Conservation (phyloP, 2,888 invertebrate genomes). For the Diarsia rubi region DNA sequence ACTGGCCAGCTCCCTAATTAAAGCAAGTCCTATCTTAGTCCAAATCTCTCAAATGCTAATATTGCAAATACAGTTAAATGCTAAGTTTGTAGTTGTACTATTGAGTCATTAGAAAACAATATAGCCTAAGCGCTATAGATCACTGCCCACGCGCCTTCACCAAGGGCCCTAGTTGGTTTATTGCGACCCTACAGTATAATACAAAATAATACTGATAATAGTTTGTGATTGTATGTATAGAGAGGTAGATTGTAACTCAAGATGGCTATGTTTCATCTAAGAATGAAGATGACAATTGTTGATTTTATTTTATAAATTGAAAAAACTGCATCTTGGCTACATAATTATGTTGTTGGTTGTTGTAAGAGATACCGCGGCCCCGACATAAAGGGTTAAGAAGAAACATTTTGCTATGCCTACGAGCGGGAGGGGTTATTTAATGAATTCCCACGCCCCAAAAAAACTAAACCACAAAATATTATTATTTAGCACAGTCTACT, state of each 20-base stretch:
- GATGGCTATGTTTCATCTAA: constrained; percentile 32
- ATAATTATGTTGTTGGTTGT: too few species aligned
- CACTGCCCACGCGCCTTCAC: constrained; percentile 86
- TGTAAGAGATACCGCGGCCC: too few species aligned
- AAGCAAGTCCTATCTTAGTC: constrained; percentile 11
- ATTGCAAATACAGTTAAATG: constrained; percentile 38
- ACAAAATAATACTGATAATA: constrained; percentile 73
- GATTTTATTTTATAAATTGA: background rate
- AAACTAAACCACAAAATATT: too few species aligned
- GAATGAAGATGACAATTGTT: background rate
- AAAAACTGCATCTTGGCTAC: background rate
- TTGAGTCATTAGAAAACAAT: constrained; percentile 89
- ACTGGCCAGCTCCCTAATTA: constrained; percentile 17
- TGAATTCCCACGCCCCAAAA: too few species aligned
- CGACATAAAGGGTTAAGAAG: too few species aligned
- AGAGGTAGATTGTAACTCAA: constrained; percentile 38
- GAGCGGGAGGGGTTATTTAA: too few species aligned
- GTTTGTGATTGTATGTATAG: constrained; percentile 38
- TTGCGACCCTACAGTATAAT: constrained; percentile 80
- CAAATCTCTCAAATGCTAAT: constrained; percentile 22
- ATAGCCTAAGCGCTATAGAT: constrained; percentile 82
- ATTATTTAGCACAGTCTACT: background rate
- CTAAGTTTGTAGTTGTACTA: constrained; percentile 63
- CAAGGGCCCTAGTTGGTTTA: constrained; percentile 82
- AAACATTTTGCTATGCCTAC: too few species aligned